Evolutionary conservation across 2,113 vertebrate species (phyloP).

Genomic region (Indicator maculatus): DNA sequence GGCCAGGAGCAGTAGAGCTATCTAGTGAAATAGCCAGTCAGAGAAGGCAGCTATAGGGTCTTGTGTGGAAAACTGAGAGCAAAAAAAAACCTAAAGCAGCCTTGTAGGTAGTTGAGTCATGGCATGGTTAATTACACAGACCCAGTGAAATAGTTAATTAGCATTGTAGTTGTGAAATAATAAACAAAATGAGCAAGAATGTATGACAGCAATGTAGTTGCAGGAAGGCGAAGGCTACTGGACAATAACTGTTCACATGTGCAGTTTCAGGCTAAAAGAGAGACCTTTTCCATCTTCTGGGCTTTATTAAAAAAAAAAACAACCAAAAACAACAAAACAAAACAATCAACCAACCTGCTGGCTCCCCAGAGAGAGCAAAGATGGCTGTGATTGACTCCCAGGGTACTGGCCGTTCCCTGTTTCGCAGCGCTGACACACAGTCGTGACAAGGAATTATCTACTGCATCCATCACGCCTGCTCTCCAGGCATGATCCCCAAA

Average conservation of each 20-base stretch:
- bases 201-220: background rate
- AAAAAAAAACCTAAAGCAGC: background rate
- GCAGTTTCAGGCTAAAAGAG: background rate
- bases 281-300: background rate
- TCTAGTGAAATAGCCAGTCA: background rate
- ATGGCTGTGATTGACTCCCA: background rate
- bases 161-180: background rate
- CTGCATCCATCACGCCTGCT: slow-evolving; percentile 54
- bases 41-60: background rate
- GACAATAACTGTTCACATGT: rapidly evolving
- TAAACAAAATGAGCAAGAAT: background rate
- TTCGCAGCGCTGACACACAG: slow-evolving; percentile 30
- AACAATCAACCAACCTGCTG: no score
- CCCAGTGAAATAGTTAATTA: background rate
- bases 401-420: slow-evolving; percentile 39
- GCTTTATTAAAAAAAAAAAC: background rate
- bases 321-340: no score
- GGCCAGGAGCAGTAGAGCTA: background rate
- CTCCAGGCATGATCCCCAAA: slow-evolving; percentile 65
- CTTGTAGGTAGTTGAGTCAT: background rate
- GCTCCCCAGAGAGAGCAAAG: background rate
- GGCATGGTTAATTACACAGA: background rate
- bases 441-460: slow-evolving; percentile 57
- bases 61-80: background rate
- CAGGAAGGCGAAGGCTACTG: background rate